Evolutionary conservation across 2,888 invertebrate species (phyloP).

Genomic region (Erpobdella octoculata): DNA sequence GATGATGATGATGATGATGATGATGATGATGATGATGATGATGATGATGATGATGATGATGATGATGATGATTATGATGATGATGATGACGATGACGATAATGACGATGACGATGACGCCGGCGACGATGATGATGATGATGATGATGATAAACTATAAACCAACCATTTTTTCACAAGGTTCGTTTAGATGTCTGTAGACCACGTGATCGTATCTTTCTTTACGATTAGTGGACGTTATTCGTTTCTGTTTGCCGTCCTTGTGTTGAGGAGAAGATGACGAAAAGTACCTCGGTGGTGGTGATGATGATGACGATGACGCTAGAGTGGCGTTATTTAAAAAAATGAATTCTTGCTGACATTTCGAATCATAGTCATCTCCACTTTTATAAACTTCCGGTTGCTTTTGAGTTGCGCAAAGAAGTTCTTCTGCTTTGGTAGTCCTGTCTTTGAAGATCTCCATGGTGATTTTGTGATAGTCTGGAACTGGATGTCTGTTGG

Average conservation of each 20-base stretch:
- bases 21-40: neutral
- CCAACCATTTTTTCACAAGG: slow-evolving; percentile 15
- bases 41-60: neutral
- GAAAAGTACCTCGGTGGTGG: neutral
- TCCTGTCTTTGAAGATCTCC: slow-evolving; percentile 12
- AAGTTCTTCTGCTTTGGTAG: slow-evolving; percentile 12
- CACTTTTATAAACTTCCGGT: neutral
- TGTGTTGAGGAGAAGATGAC: neutral
- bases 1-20: slow-evolving; percentile 11
- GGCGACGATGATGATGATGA: slow-evolving; percentile 17
- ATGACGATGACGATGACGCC: slow-evolving; percentile 15
- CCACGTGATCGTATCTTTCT: neutral
- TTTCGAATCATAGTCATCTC: neutral
- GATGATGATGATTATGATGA: neutral
- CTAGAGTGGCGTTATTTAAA: neutral
- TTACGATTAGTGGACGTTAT: neutral
- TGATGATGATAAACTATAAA: neutral
- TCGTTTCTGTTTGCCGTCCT: neutral
- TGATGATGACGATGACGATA: neutral
- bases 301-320: slow-evolving; percentile 9
- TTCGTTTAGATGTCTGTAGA: slow-evolving; percentile 15
- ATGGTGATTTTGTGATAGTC: slow-evolving; percentile 7
- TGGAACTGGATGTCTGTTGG: slow-evolving; percentile 19
- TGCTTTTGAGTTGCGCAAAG: neutral
- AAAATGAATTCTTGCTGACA: slow-evolving; percentile 11